Conservation (phyloP, 1,140 invertebrate genomes). For the Notospermus geniculatus region DNA sequence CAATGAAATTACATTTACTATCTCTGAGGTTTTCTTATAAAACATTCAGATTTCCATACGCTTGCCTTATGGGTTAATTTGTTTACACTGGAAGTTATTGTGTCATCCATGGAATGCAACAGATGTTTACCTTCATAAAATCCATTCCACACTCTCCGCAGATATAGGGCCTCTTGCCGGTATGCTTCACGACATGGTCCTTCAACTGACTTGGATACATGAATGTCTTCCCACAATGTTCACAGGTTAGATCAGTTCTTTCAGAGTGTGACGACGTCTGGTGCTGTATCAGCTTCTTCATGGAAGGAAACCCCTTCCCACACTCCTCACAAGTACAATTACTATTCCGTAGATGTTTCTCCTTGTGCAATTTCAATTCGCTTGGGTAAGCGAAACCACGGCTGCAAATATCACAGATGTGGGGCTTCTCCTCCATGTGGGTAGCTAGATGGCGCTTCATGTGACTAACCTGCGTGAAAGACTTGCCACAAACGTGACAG, state of each 20-base stretch:
- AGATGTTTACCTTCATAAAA: slow-evolving; percentile 49
- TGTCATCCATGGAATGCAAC: background rate
- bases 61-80: too few species aligned
- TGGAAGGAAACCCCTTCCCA: slow-evolving; percentile 34
- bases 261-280: slow-evolving; percentile 25
- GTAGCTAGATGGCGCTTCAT: slow-evolving; percentile 43
- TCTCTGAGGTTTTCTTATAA: too few species aligned
- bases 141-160: slow-evolving; percentile 61
- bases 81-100: too few species aligned
- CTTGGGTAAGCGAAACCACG: slow-evolving; percentile 43
- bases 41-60: too few species aligned
- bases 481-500: slow-evolving; percentile 47
- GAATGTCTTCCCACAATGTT: slow-evolving; percentile 62
- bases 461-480: slow-evolving; percentile 57
- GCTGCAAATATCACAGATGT: slow-evolving; percentile 65
- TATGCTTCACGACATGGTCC: slow-evolving; percentile 60
- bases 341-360: slow-evolving; percentile 24
- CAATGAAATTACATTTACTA: too few species aligned
- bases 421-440: slow-evolving; percentile 55
- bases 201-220: slow-evolving; percentile 61
- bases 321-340: slow-evolving; percentile 31
- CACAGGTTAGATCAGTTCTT: slow-evolving; percentile 44
- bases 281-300: slow-evolving; percentile 52
- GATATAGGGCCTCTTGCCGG: slow-evolving; percentile 58
- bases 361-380: slow-evolving; percentile 34